Conservation (phyloP, 1,140 invertebrate genomes). For the Lordiphosa collinella region DNA sequence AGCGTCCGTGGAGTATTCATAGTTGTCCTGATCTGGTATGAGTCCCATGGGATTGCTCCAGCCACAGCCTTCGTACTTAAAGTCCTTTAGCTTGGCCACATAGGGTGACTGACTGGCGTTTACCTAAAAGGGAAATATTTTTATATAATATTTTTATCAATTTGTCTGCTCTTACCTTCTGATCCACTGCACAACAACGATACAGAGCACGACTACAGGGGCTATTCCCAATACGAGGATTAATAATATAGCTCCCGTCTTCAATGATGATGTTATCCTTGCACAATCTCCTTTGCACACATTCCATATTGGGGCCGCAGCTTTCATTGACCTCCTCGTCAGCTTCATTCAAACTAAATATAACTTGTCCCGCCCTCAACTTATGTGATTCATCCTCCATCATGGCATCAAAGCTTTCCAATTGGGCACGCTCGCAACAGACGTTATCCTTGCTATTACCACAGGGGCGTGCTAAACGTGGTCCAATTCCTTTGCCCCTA, state of each 20-base stretch:
- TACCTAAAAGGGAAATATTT: slow-evolving; percentile 7
- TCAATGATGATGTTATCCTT: slow-evolving; percentile 46
- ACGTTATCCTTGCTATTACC: slow-evolving; percentile 10
- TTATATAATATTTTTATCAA: not conserved
- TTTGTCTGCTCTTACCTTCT: slow-evolving; percentile 16
- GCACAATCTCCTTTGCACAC: slow-evolving; percentile 49
- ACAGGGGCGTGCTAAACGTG: slow-evolving; percentile 33
- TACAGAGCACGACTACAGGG: slow-evolving; percentile 26
- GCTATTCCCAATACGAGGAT: slow-evolving; percentile 38
- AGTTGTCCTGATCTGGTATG: slow-evolving; percentile 85
- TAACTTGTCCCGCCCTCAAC: too few species aligned
- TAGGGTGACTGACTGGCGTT: slow-evolving; percentile 37
- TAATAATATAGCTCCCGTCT: slow-evolving; percentile 37
- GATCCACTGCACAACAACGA: slow-evolving; percentile 44
- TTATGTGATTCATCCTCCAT: not conserved
- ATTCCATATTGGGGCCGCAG: slow-evolving; percentile 53
- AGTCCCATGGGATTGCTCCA: slow-evolving; percentile 85
- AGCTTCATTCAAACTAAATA: too few species aligned
- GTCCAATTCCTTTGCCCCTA: slow-evolving; percentile 13
- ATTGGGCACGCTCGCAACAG: slow-evolving; percentile 49
- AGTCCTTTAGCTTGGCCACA: slow-evolving; percentile 12
- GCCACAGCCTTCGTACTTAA: slow-evolving; percentile 83
- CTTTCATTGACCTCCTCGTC: slow-evolving; percentile 41
- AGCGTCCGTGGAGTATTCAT: slow-evolving; percentile 81
- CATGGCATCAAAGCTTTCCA: slow-evolving; percentile 42